Base-by-base conservation (phyloP, 2,113 vertebrate genomes). In the Callipepla squamata region DNA sequence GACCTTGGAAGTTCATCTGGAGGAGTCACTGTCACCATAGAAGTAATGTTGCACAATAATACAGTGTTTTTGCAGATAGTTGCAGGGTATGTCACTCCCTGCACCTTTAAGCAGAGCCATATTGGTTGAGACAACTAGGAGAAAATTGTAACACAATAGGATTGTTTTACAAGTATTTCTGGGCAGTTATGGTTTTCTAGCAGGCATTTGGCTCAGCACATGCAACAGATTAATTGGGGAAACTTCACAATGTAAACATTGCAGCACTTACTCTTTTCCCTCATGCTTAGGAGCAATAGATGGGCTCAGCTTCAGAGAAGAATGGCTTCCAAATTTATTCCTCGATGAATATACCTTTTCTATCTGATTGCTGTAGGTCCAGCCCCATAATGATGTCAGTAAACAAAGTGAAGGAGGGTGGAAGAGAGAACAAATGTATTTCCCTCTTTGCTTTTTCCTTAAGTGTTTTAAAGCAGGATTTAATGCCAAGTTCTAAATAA, bases 401-500 rank as follows among this genome's bases (percentile, higher is more conserved):
- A 93, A 95, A 83, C 42, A 61, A 91, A 74, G 18, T 30, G 50
- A 65, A 83, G 59, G 81, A n/a, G 11, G 12, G 40, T 85, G 6
- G 28, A 77, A 80, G 92, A 92, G 22, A 8, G 47, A 89, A 57
- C 20, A 13, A 26, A 63, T 26, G 23, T 80, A 42, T 81, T 82
- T 92, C 69, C 47, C 34, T 85, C 30, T 57, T 80, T 65, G 32
- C 14, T 92, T 83, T 90, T 23, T 28, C 36, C 38, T 61, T 80
- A 85, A 80, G 78, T 70, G 62, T 48, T 83, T 92, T 67, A 77
- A 92, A 83, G 42, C n/a, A 85, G 26, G 30, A 67, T 85, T 48
- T 89, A 93, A 80, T 78, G 44, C 65, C 65, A 83, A 40, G 28
- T 87, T 94, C 57, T 86, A 57, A 74, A 83, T 44, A 85, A 14